Evolutionary conservation across 2,113 vertebrate genomes (phyloP).

Genomic region (Dascyllus trimaculatus): DNA sequence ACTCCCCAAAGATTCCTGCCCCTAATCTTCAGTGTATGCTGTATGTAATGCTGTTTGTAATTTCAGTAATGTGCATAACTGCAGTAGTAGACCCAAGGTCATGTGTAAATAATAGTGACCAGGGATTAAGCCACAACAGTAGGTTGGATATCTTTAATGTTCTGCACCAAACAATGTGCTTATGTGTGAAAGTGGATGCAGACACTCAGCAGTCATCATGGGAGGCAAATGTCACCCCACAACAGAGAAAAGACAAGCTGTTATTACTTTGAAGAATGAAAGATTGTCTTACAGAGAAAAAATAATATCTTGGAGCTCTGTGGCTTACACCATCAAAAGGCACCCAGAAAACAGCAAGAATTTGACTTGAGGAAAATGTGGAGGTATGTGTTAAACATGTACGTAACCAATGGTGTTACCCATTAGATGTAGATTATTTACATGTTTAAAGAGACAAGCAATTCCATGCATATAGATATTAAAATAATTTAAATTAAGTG

Average conservation of each 20-base stretch:
- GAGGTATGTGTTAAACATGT: background rate
- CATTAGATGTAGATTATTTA: no score
- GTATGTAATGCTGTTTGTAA: background rate
- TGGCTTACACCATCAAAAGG: conserved; percentile 9
- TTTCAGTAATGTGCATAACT: conserved; percentile 4
- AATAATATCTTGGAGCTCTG: conserved; percentile 17
- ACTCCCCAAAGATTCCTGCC: no score
- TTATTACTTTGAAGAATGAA: conserved; percentile 62
- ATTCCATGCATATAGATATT: no score
- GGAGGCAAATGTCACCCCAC: conserved; percentile 62
- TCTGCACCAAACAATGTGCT: conserved; percentile 35
- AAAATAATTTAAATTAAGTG: no score
- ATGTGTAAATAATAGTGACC: conserved; percentile 18
- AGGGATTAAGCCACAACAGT: conserved; percentile 18
- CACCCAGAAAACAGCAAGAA: conserved; percentile 9
- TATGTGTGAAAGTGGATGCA: conserved; percentile 38
- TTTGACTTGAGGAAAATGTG: background rate
- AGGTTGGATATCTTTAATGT: conserved; percentile 37
- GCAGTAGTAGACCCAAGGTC: conserved; percentile 8
- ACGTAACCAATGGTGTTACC: background rate
- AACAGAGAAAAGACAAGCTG: conserved; percentile 63
- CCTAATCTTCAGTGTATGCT: background rate
- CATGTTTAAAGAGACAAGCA: no score
- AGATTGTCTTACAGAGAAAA: conserved; percentile 46
- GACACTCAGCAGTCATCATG: conserved; percentile 49